phyloP scores from a whole-genome alignment of 35 echinoderm and acorn worm species.

The Apostichopus parvimensis region DNA sequence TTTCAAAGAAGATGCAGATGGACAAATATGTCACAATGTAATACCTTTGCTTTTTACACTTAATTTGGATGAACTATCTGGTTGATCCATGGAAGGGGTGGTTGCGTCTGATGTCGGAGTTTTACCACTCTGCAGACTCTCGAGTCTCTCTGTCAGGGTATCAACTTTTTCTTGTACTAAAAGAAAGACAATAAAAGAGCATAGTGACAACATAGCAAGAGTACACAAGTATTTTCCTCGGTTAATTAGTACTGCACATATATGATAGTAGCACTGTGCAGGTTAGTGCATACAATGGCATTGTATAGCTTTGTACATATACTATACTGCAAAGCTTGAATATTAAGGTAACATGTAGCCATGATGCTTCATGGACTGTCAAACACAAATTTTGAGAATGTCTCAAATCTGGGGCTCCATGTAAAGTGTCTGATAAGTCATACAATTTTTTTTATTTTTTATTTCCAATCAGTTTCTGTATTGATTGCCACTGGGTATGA shows the following conservation, averaged over 20 bases:
- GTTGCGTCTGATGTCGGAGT: slow-evolving; percentile 61
- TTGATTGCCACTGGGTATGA: too few relatives aligned
- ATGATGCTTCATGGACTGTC: too few relatives aligned
- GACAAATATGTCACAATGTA: not conserved
- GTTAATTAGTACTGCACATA: too few relatives aligned
- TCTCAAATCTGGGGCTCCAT: too few relatives aligned
- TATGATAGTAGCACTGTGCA: too few relatives aligned
- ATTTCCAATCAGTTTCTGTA: too few relatives aligned
- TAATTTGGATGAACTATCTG: slow-evolving; percentile 63
- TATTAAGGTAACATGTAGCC: too few relatives aligned
- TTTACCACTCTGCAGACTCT: slow-evolving; percentile 74
- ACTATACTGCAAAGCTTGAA: too few relatives aligned
- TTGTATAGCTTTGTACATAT: not conserved
- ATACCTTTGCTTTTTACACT: slow-evolving; percentile 94
- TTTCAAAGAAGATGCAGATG: too few relatives aligned
- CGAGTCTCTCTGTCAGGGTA: slow-evolving; percentile 85
- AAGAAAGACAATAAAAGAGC: not conserved
- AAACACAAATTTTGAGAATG: too few relatives aligned
- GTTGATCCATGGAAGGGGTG: slow-evolving; percentile 63
- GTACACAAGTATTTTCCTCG: not conserved
- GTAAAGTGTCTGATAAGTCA: too few relatives aligned
- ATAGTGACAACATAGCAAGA: not conserved
- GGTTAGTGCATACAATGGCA: not conserved
- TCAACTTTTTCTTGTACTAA: slow-evolving; percentile 92
- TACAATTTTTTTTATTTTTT: too few relatives aligned